These are phyloP conservation scores for Pycnonotus jocosus DNA, from an alignment of 2,113 vertebrate species.

Conservation along the genomic window DNA sequence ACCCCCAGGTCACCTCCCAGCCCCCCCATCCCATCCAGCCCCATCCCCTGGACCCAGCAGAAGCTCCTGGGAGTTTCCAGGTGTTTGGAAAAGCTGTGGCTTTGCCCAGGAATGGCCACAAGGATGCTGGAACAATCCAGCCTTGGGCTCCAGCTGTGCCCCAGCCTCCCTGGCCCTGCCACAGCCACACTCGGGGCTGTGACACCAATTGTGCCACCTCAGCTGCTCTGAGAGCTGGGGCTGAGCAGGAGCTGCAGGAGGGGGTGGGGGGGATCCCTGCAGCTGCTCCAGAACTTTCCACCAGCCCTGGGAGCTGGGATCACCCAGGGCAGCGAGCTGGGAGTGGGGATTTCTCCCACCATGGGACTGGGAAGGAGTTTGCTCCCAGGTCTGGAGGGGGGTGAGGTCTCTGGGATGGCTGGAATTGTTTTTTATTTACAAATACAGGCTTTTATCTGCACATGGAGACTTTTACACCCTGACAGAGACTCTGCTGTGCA, in stretches of 20 bases:
- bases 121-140: background rate
- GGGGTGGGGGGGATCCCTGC: background rate
- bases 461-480: rapidly evolving
- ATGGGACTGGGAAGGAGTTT: background rate
- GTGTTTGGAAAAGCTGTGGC: background rate
- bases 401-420: background rate
- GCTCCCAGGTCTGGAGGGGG: background rate
- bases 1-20: background rate
- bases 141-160: background rate
- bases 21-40: background rate
- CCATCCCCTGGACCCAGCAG: background rate
- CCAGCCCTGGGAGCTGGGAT: background rate
- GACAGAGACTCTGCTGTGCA: background rate
- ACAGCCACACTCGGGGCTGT: background rate
- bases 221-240: background rate
- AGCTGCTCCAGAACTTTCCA: background rate
- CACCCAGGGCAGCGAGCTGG: background rate
- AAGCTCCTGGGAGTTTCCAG: background rate
- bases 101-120: background rate
- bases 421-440: background rate
- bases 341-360: background rate
- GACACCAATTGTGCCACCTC: background rate
- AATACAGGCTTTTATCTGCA: background rate
- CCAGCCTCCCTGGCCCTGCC: background rate
- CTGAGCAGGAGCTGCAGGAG: background rate